These are phyloP conservation scores for Sericinus montela DNA, from an alignment of 2,888 invertebrate genomes.

Conservation along the genomic window DNA sequence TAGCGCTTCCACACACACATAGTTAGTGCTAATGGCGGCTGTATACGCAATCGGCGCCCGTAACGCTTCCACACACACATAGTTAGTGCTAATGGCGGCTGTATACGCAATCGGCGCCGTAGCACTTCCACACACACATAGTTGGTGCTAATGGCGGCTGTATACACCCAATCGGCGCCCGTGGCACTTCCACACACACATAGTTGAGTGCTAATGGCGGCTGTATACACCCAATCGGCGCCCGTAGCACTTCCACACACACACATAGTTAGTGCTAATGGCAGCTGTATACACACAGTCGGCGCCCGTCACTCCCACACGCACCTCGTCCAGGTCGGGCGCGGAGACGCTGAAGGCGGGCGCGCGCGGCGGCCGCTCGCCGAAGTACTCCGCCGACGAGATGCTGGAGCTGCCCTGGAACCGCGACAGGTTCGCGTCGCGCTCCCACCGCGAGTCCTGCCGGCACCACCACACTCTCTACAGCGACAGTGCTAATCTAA, in stretches of 20 bases:
- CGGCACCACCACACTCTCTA: background rate
- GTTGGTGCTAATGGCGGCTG: background rate
- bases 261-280: background rate
- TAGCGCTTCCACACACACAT: no score
- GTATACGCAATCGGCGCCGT: no score
- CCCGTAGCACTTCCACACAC: conserved; percentile 76
- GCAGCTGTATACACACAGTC: no score
- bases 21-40: no score
- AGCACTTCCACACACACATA: background rate
- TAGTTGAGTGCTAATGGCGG: conserved; percentile 63
- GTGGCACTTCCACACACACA: no score
- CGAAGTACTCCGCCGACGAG: conserved; percentile 98
- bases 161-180: no score
- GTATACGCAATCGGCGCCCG: no score
- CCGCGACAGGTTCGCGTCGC: conserved; percentile 80
- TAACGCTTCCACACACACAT: no score
- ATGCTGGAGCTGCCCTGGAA: conserved; percentile 97
- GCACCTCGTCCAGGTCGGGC: conserved; percentile 94
- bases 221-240: conserved; percentile 97
- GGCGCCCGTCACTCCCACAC: no score
- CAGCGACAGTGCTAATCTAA: no score
- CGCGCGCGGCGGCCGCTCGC: conserved; percentile 50
- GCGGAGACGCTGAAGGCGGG: conserved; percentile 67
- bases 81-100: no score
- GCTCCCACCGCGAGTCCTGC: conserved; percentile 73